Conservation (phyloP, 2,888 invertebrate genomes). For the Stenurella melanura region DNA sequence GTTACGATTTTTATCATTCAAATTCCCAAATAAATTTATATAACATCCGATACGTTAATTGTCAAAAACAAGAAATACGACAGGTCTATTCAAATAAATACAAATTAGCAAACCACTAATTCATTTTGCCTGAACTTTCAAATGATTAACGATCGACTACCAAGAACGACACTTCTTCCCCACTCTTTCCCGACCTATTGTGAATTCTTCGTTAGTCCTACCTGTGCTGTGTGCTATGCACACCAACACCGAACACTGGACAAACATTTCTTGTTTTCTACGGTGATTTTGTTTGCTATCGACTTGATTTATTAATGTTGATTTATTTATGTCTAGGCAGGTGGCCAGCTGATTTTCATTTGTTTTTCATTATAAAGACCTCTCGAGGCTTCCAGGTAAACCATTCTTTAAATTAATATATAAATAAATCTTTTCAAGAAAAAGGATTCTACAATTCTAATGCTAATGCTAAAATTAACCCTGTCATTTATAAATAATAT, state of each 20-base stretch:
- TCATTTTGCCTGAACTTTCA: slow-evolving; percentile 48
- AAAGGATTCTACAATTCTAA: background rate
- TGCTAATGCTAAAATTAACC: background rate
- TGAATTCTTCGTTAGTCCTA: slow-evolving; percentile 12
- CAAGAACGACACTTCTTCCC: slow-evolving; percentile 45
- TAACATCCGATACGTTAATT: background rate
- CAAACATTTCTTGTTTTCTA: slow-evolving; percentile 57
- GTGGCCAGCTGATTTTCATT: slow-evolving; percentile 58
- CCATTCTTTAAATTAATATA: slow-evolving; percentile 14
- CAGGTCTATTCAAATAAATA: background rate
- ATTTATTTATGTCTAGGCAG: slow-evolving; percentile 61
- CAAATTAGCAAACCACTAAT: slow-evolving; percentile 26
- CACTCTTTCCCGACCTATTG: slow-evolving; percentile 23
- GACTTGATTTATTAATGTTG: slow-evolving; percentile 58
- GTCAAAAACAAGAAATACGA: background rate
- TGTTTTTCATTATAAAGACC: slow-evolving; percentile 52
- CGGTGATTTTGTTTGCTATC: slow-evolving; percentile 60
- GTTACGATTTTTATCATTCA: too few species aligned
- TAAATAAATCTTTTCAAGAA: background rate
- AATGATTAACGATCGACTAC: slow-evolving; percentile 51
- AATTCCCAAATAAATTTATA: too few species aligned
- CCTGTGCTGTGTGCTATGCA: slow-evolving; percentile 16
- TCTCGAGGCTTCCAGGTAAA: slow-evolving; percentile 43
- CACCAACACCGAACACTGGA: slow-evolving; percentile 49
- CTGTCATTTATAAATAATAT: too few species aligned